Conservation (phyloP, 2,113 vertebrate species). For the Apistogramma diplotaenia region DNA sequence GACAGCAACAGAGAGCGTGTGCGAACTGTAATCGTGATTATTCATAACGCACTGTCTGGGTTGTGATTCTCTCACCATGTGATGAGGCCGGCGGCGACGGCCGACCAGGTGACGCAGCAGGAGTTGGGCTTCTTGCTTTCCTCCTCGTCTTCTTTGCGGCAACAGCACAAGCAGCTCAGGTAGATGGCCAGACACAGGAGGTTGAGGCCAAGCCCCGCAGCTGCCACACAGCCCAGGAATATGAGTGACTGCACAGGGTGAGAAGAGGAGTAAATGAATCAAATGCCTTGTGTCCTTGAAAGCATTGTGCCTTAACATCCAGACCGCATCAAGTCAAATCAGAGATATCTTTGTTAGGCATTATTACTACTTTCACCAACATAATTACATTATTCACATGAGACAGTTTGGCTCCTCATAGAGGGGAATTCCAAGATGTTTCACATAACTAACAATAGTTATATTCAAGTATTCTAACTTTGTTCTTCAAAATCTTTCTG, state of each 20-base stretch:
- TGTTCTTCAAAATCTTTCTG: neutral
- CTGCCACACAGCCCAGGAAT: conserved; percentile 86
- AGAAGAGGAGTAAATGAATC: neutral
- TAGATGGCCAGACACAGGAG: conserved; percentile 85
- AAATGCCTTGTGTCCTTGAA: neutral
- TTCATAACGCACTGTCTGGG: neutral
- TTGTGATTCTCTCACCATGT: conserved; percentile 84
- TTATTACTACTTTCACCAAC: neutral
- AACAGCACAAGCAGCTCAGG: conserved; percentile 89
- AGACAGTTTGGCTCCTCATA: neutral
- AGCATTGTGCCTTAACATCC: neutral
- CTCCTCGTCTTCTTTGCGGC: conserved; percentile 77
- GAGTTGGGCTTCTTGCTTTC: conserved; percentile 83
- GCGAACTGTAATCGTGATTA: neutral
- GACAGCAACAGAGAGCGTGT: neutral
- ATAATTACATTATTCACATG: neutral
- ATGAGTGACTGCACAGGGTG: conserved; percentile 82
- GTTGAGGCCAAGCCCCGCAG: conserved; percentile 88
- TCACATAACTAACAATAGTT: neutral
- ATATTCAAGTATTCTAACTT: neutral
- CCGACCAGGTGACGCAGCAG: conserved; percentile 91
- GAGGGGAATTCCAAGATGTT: neutral
- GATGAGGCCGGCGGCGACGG: conserved; percentile 85
- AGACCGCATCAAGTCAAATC: accelerated
- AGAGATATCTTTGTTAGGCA: neutral